Percentiles rank a stretch among this genome's conserved stretches.
phyloP scores from a whole-genome alignment of 2,797 vertebrate genomes.

The Heliangelus exortis region DNA sequence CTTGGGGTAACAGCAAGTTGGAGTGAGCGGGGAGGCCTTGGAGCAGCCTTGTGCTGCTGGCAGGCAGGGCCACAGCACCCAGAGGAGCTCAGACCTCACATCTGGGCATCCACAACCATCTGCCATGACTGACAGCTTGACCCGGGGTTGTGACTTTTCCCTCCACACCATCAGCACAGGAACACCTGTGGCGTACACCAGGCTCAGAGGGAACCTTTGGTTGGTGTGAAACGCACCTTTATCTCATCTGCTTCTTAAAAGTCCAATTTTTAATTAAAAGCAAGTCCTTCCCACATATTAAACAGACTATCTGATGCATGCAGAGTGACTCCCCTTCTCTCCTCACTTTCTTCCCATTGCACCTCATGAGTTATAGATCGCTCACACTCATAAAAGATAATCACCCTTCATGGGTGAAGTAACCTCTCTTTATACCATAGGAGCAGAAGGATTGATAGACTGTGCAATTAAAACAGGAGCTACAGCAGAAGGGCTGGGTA shows the following conservation, averaged over 20 bases:
- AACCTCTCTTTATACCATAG: conserved; percentile 64
- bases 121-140: no score
- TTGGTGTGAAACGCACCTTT: neutral
- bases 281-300: neutral
- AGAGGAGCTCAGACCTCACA: neutral
- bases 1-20: neutral
- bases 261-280: neutral
- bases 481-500: conserved; percentile 39
- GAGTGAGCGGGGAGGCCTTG: neutral
- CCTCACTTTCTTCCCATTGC: conserved; percentile 44
- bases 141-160: neutral
- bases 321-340: conserved; percentile 8
- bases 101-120: neutral
- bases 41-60: neutral
- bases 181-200: neutral
- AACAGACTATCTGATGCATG: neutral
- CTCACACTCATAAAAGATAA: conserved; percentile 73
- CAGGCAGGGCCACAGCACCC: neutral
- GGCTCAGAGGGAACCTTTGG: neutral
- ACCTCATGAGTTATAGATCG: conserved; percentile 69
- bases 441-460: conserved; percentile 60
- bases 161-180: neutral
- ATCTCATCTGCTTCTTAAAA: neutral
- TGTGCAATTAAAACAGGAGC: conserved; percentile 67
- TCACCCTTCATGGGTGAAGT: conserved; percentile 78